A percentile compares a stretch with the other conserved stretches of the same genome.
Conservation (phyloP, 1,140 invertebrate species). For the Oedothorax gibbosus region DNA sequence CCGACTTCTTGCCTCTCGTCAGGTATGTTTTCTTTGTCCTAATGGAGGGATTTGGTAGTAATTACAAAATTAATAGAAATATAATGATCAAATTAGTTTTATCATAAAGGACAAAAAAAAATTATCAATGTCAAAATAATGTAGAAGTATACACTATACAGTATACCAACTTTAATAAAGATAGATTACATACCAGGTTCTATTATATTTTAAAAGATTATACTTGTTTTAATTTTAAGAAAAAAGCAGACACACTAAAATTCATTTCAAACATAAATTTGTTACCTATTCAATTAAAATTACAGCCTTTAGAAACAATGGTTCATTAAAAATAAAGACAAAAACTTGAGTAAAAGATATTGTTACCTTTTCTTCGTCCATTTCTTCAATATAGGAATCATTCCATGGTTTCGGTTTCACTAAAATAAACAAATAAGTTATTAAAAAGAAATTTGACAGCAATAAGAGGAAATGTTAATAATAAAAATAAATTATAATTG, state of each 20-base stretch:
- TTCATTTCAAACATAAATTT: too few species aligned
- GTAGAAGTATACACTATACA: not conserved
- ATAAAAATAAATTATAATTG: too few species aligned
- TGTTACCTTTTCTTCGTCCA: conserved; percentile 61
- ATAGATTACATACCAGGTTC: not conserved
- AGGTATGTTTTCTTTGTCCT: conserved; percentile 70
- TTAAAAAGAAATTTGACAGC: not conserved
- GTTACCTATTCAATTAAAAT: too few species aligned
- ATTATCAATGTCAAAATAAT: not conserved
- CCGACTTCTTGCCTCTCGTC: conserved; percentile 42
- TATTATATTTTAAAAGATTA: not conserved
- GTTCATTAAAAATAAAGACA: not conserved
- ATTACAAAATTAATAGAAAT: not conserved
- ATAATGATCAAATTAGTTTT: not conserved
- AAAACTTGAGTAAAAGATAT: not conserved
- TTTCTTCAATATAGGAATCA: conserved; percentile 39
- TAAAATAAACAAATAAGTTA: not conserved
- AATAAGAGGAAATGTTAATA: too few species aligned
- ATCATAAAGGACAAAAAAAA: not conserved
- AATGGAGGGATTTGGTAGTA: not conserved
- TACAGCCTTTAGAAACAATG: too few species aligned
- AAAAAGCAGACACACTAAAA: not conserved
- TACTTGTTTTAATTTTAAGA: not conserved
- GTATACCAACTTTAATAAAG: not conserved
- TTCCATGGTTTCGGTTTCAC: conserved; percentile 25